Conservation (phyloP, 2,113 vertebrate genomes). For the Notechis scutatus region DNA sequence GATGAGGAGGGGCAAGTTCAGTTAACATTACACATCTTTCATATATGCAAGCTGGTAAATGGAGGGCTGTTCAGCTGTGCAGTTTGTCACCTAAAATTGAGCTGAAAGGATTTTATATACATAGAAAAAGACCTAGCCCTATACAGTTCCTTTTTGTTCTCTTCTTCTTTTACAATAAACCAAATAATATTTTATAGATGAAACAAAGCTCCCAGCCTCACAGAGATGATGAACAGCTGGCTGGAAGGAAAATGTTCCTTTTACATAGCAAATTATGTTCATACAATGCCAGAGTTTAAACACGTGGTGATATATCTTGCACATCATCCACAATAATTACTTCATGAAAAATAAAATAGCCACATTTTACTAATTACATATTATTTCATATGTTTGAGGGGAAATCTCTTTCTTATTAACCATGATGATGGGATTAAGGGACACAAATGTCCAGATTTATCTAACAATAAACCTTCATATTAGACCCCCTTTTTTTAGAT, state of each 20-base stretch:
- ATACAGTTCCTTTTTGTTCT: constrained; percentile 48
- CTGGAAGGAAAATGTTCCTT: not conserved
- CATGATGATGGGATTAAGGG: not conserved
- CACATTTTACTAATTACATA: not conserved
- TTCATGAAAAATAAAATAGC: not conserved
- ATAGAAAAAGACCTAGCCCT: constrained; percentile 38
- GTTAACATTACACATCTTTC: constrained; percentile 70
- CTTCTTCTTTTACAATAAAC: constrained; percentile 24
- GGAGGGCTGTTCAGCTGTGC: constrained; percentile 67
- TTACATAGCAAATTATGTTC: not conserved
- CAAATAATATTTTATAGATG: constrained; percentile 25
- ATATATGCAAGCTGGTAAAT: constrained; percentile 67
- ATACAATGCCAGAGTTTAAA: not conserved
- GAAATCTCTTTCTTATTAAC: not conserved
- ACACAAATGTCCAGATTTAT: not conserved
- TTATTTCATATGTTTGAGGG: not conserved
- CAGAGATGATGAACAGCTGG: constrained; percentile 23
- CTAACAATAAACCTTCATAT: not conserved
- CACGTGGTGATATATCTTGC: not conserved
- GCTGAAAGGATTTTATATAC: constrained; percentile 51
- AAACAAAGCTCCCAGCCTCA: constrained; percentile 22
- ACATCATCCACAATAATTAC: not conserved
- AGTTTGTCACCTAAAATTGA: constrained; percentile 63
- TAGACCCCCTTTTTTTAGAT: not conserved
- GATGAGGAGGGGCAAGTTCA: constrained; percentile 47